These are phyloP conservation scores for Phenacoccus solenopsis DNA, from an alignment of 1,140 invertebrate genomes.

Conservation along the genomic window DNA sequence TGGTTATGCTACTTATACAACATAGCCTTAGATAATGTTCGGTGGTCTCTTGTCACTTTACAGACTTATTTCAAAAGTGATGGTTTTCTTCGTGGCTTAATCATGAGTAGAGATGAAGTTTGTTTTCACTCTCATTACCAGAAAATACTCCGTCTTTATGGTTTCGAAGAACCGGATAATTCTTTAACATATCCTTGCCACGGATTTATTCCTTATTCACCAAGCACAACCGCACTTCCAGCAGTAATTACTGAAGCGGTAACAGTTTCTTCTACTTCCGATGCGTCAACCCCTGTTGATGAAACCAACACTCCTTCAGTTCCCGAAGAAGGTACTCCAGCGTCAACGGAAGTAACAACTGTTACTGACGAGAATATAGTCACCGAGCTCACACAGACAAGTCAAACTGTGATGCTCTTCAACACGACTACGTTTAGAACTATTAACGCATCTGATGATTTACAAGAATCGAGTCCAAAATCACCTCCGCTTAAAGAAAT, in stretches of 20 bases:
- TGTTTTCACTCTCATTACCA: constrained; percentile 53
- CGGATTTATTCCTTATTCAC: constrained; percentile 9
- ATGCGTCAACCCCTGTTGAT: constrained; percentile 26
- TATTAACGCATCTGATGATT: not conserved
- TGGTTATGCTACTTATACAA: too few species aligned
- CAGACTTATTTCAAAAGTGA: constrained; percentile 68
- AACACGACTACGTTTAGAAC: not conserved
- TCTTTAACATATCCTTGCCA: constrained; percentile 20
- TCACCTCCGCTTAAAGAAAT: too few species aligned
- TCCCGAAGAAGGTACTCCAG: not conserved
- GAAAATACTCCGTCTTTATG: constrained; percentile 57
- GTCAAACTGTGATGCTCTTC: constrained; percentile 16
- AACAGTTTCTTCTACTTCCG: constrained; percentile 10
- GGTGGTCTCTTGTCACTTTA: too few species aligned
- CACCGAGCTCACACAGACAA: constrained; percentile 19
- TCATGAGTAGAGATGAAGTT: constrained; percentile 59
- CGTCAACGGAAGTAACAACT: not conserved
- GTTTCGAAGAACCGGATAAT: constrained; percentile 44
- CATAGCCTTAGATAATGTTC: too few species aligned
- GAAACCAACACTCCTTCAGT: constrained; percentile 25
- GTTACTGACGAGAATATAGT: not conserved
- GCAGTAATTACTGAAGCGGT: not conserved
- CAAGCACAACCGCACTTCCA: constrained; percentile 19
- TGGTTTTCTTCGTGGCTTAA: constrained; percentile 61
- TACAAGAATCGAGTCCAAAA: too few species aligned